phyloP scores from a whole-genome alignment of 2,113 vertebrate genomes.

The Craseonycteris thonglongyai region DNA sequence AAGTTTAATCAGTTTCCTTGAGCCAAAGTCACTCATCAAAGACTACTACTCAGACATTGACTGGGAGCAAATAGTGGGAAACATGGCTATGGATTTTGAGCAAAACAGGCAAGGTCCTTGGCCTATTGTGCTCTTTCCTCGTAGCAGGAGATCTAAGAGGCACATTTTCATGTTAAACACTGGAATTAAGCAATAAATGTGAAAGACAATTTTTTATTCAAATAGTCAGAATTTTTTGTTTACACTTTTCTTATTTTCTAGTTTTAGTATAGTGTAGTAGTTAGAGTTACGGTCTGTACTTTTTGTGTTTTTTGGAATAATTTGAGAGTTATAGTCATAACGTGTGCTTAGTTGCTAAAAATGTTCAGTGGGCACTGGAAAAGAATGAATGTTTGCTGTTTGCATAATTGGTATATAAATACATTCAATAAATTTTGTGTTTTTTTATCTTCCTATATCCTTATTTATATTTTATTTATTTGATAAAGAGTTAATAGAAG shows the following conservation, averaged over 20 bases:
- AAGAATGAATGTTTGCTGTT: background rate
- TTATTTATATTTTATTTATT: background rate
- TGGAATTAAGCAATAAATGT: background rate
- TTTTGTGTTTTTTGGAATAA: background rate
- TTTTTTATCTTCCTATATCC: background rate
- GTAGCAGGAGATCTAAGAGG: background rate
- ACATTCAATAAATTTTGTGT: background rate
- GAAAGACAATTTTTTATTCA: background rate
- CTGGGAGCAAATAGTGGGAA: background rate
- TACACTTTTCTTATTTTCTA: background rate
- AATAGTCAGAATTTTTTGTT: background rate
- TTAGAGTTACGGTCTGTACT: background rate
- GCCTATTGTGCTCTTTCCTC: background rate
- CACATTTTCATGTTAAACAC: background rate
- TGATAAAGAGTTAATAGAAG: background rate
- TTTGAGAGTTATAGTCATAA: background rate
- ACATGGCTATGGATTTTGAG: background rate
- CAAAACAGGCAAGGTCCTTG: background rate
- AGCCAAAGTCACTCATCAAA: background rate
- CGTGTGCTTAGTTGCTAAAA: background rate
- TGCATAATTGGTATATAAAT: background rate
- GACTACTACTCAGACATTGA: background rate
- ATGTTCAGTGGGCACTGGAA: background rate
- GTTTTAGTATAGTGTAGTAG: background rate
- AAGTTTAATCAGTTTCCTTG: background rate